Evolutionary conservation across 1,140 invertebrate genomes (phyloP).

Genomic region (Leptopilina boulardi): DNA sequence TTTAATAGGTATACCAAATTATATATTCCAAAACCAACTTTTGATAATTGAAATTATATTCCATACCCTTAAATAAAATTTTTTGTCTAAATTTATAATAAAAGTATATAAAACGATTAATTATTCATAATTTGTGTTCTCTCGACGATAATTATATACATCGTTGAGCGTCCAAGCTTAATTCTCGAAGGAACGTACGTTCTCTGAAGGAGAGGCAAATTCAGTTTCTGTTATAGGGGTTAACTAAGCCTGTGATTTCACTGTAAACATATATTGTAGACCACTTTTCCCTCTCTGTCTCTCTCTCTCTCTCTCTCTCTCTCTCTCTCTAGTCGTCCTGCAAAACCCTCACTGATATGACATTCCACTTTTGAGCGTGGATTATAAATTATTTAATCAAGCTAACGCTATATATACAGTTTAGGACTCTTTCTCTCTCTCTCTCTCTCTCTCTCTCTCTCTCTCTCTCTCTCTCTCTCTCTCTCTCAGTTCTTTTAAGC

Average conservation of each 20-base stretch:
- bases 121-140: not conserved
- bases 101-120: no score
- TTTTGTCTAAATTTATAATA: no score
- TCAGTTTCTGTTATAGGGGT: conserved; percentile 48
- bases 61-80: no score
- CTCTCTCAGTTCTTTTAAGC: conserved; percentile 41
- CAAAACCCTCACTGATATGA: conserved; percentile 53
- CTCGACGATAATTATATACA: conserved; percentile 41
- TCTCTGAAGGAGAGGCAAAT: conserved; percentile 59
- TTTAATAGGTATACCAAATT: no score
- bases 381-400: conserved; percentile 76
- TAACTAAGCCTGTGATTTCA: conserved; percentile 60
- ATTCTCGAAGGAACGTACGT: conserved; percentile 40
- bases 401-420: conserved; percentile 44
- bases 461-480: no score
- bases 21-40: no score
- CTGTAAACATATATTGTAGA: conserved; percentile 40
- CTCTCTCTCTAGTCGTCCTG: not conserved
- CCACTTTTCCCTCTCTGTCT: no score
- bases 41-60: no score
- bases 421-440: no score
- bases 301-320: no score
- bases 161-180: conserved; percentile 33
- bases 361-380: conserved; percentile 65
- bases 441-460: no score